Percentiles rank a stretch among this genome's conserved stretches.
Evolutionary conservation across 1,140 invertebrate genomes (phyloP).

Genomic region (Drosophila serrata): DNA sequence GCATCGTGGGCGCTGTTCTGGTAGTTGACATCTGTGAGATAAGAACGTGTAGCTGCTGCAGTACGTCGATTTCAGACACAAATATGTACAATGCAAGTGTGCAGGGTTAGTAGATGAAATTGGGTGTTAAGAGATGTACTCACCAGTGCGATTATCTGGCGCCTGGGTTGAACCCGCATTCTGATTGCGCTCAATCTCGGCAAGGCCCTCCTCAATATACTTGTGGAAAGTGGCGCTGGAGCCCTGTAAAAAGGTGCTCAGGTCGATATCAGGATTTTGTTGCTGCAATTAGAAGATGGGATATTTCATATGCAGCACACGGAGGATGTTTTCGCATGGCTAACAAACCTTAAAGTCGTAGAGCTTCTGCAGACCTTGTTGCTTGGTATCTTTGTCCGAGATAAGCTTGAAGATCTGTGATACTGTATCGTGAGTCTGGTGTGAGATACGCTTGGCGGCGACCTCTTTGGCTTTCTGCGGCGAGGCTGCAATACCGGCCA

Average conservation of each 20-base stretch:
- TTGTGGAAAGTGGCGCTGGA: constrained; percentile 96
- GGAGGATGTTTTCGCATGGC: background rate
- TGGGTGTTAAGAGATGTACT: constrained; percentile 10
- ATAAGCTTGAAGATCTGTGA: constrained; percentile 97
- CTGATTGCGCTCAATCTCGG: constrained; percentile 88
- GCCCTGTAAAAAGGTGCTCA: constrained; percentile 95
- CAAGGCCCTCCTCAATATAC: constrained; percentile 95
- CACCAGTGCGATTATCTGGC: constrained; percentile 68
- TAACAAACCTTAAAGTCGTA: constrained; percentile 91
- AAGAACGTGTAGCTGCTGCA: constrained; percentile 75
- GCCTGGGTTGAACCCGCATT: constrained; percentile 43
- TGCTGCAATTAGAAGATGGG: constrained; percentile 85
- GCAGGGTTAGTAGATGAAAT: constrained; percentile 39
- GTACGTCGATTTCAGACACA: constrained; percentile 33
- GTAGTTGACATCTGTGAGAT: constrained; percentile 80
- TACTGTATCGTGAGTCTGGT: constrained; percentile 91
- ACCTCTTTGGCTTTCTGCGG: constrained; percentile 82
- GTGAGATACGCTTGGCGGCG: constrained; percentile 85
- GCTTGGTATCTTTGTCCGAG: constrained; percentile 94
- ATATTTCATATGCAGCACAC: background rate
- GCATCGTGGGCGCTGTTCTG: constrained; percentile 68
- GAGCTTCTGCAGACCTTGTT: constrained; percentile 94
- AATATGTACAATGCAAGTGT: constrained; percentile 32
- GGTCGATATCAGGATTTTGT: constrained; percentile 95
- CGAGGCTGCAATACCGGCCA: constrained; percentile 51